Evolutionary conservation across 2,888 invertebrate species (phyloP), one percentile per base, ranked within the genome.

Genomic region (Adelognathus sp.): DNA sequence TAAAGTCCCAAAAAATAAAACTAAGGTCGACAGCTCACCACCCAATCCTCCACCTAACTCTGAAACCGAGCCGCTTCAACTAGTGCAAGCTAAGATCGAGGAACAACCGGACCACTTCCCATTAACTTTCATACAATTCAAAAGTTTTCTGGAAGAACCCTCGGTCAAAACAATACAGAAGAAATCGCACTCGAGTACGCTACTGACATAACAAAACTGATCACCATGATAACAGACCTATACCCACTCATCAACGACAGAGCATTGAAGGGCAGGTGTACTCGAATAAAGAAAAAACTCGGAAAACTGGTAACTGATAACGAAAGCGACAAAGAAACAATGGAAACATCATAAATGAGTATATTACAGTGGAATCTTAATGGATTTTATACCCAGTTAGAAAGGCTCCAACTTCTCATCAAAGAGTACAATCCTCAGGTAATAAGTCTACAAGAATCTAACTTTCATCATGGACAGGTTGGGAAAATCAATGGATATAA

Each of bases 141-240:
- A 60, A 41, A 60, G 60, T 41, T 60, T 60, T 11, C 60, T 60
- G 4, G 60, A 60, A 39, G 60, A 60, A 60, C 41, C 2, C 41
- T 16, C 39, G 60, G 60, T 7, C 9, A 11, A n/a, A 11, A 3
- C 16, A 24, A 14, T 27, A 39, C 41, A 1, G 60, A 16, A 7
- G 39, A 60, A 21, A 60, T 60, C 0, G 41, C 60, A 6, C 60
- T 39, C 5, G 60, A 60, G 4, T 60, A 60, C 24, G 14, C 60
- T 24, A 56, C n/a, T 5, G 56, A 36, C 16, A 36, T 39, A 24
- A 36, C 11, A 3, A 1, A 18, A 21, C 39, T 60, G 3, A 60
- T 60, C 6, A 6, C 60, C 21, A 60, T 39, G 39, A 60, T 39
- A n/a, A 24, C 60, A 16, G 24, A 14, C 18, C 9, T 66, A 16